Conservation (phyloP, 35 echinoderm and acorn worm species). For the Patiria miniata region DNA sequence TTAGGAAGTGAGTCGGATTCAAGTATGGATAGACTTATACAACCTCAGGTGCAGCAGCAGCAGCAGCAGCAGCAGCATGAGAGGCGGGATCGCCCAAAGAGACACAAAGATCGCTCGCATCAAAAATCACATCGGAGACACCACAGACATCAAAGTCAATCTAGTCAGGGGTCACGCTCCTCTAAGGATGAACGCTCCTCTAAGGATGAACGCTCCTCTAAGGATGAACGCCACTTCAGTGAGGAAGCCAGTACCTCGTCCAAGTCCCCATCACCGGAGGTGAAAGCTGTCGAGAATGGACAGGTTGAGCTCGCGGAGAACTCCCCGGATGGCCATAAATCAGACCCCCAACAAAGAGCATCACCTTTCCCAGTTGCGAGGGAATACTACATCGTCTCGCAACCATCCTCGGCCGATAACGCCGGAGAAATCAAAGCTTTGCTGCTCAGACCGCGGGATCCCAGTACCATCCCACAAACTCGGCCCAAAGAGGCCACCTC, state of each 20-base stretch:
- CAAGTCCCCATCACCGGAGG: slow-evolving; percentile 29
- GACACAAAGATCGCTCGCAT: slow-evolving; percentile 72
- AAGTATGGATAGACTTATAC: slow-evolving; percentile 3
- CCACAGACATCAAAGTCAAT: slow-evolving; percentile 69
- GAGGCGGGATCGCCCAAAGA: slow-evolving; percentile 62
- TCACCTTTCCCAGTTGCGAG: slow-evolving; percentile 43
- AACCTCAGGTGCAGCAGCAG: not conserved
- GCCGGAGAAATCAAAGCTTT: slow-evolving; percentile 86
- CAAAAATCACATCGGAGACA: slow-evolving; percentile 81
- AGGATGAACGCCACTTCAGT: slow-evolving; percentile 55
- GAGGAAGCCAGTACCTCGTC: slow-evolving; percentile 55
- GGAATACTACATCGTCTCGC: slow-evolving; percentile 90
- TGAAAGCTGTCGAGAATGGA: slow-evolving; percentile 44
- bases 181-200: slow-evolving; percentile 56
- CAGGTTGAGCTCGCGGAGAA: not conserved
- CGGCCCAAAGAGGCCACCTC: slow-evolving; percentile 57
- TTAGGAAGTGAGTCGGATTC: slow-evolving; percentile 33
- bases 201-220: slow-evolving; percentile 46
- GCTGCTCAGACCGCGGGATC: slow-evolving; percentile 50
- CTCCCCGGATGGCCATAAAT: slow-evolving; percentile 2
- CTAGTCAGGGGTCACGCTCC: slow-evolving; percentile 32
- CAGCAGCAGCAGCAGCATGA: slow-evolving; percentile 49
- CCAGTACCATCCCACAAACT: slow-evolving; percentile 39
- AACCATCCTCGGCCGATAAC: slow-evolving; percentile 72
- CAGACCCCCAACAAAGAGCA: slow-evolving; percentile 41